Base-by-base conservation (phyloP, 2,888 invertebrate species). In the Yponomeuta plumbellus region DNA sequence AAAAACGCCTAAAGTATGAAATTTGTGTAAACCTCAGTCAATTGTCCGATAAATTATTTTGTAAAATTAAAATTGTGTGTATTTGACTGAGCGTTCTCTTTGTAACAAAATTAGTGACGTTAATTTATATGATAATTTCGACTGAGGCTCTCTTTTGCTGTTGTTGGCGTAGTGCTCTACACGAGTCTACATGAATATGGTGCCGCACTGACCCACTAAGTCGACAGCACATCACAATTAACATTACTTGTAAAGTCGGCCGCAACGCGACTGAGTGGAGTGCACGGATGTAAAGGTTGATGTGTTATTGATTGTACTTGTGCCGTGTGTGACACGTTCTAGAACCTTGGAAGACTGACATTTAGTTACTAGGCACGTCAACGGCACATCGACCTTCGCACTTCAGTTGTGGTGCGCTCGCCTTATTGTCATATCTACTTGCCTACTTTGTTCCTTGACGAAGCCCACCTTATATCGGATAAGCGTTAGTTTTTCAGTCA, bases 401-500 rank as follows among this genome's bases (percentile, higher is more conserved):
- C 5, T 34, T 34, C 5, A 34, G 34, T 34, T 34, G 5, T 13
- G 5, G 13, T 59, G 23, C 59, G 59, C 13, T 11, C 59, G 13
- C 59, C 52, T 64, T 44, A n/a, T 11, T 6, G 57, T 23, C 26
- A 21, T 65, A 10, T 65, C 56, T 26, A 20, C 17, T 11, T 23
- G 40, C 17, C n/a, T 22, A 17, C 22, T 61, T 22, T 34, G 63
- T 62, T 63, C 66, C 63, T 67, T n/a, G 61, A 63, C 39, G 44
- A 21, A 85, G 84, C 89, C 89, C 89, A 88, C 90, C 88, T 86
- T 21, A n/a, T 64, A 63, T 57, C 63, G 13, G 77, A 52, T 52
- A 52, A 52, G 74, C 71, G 71, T 80, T 83, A 83, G 83, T 82
- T 81, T 83, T 65, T 83, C 90, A 90, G 90, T 89, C 90, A 86